Evolutionary conservation across 2,113 vertebrate genomes (phyloP).

Genomic region (Hippopotamus amphibius): DNA sequence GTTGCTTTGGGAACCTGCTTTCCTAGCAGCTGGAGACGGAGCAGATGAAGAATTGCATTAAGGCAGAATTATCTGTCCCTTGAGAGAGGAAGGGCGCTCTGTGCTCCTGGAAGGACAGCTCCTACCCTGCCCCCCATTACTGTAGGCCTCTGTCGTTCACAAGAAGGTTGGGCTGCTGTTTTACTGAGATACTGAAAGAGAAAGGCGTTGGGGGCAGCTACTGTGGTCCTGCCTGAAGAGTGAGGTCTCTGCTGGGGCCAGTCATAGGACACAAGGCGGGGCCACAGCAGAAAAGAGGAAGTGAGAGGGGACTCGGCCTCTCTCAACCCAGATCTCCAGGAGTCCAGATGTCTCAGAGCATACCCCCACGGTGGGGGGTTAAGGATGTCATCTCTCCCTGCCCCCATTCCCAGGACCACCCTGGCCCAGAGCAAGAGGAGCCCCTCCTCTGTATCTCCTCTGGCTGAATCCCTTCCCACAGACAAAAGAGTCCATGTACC

Average conservation of each 20-base stretch:
- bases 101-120: not conserved
- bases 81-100: constrained; percentile 14
- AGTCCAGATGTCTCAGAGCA: not conserved
- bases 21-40: constrained; percentile 26
- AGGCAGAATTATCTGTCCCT: constrained; percentile 56
- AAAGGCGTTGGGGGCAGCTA: not conserved
- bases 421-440: not conserved
- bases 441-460: not conserved
- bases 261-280: accelerated
- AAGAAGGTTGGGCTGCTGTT: not conserved
- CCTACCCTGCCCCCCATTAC: accelerated
- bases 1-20: not conserved
- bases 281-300: not conserved
- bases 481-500: not conserved
- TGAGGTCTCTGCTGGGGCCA: not conserved
- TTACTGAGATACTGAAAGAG: not conserved
- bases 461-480: not conserved
- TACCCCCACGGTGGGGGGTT: not conserved
- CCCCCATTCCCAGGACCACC: not conserved
- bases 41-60: constrained; percentile 45
- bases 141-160: not conserved
- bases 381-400: not conserved
- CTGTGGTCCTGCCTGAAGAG: not conserved
- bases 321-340: not conserved
- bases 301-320: not conserved